Percentiles rank a stretch among this genome's conserved stretches.
Conservation (phyloP, 2,797 vertebrate species). For the Ctenosaura bakeri region DNA sequence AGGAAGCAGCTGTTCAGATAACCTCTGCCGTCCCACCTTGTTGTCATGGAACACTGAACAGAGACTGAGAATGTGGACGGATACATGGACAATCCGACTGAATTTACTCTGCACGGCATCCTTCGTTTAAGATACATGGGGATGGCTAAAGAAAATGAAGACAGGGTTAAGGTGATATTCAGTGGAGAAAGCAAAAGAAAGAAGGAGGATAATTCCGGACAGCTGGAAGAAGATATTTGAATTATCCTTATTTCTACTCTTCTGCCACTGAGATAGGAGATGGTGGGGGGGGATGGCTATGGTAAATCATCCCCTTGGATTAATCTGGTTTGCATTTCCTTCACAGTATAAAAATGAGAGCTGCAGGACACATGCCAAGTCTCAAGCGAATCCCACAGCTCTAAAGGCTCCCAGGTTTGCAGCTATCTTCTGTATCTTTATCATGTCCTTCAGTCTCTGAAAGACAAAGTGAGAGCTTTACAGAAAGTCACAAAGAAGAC, state of each 20-base stretch:
- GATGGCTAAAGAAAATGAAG: constrained; percentile 16
- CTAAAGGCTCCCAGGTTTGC: constrained; percentile 21
- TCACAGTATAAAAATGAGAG: constrained; percentile 19
- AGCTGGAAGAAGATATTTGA: constrained; percentile 46
- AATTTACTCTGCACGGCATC: constrained; percentile 74
- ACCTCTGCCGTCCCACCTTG: constrained; percentile 98
- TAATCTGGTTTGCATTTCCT: constrained; percentile 73
- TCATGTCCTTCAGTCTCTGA: neutral
- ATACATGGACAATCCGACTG: constrained; percentile 74
- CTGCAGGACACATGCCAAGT: accelerated
- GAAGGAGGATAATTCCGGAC: accelerated
- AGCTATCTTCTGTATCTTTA: neutral
- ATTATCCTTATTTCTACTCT: constrained; percentile 23
- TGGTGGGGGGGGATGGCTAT: constrained; percentile 48
- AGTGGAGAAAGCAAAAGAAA: neutral
- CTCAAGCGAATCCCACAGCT: accelerated
- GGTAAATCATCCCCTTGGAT: constrained; percentile 71
- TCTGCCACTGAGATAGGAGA: neutral
- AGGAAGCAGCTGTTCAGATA: constrained; percentile 97
- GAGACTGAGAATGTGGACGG: constrained; percentile 90
- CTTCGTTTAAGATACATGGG: constrained; percentile 44
- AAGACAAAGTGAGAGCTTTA: neutral
- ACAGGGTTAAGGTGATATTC: constrained; percentile 14
- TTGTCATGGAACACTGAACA: constrained; percentile 94
- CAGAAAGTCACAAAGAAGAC: constrained; percentile 32